Percentiles rank a stretch among this genome's conserved stretches.
Conservation (phyloP, 2,797 vertebrate species). For the Xenentodon cancila region DNA sequence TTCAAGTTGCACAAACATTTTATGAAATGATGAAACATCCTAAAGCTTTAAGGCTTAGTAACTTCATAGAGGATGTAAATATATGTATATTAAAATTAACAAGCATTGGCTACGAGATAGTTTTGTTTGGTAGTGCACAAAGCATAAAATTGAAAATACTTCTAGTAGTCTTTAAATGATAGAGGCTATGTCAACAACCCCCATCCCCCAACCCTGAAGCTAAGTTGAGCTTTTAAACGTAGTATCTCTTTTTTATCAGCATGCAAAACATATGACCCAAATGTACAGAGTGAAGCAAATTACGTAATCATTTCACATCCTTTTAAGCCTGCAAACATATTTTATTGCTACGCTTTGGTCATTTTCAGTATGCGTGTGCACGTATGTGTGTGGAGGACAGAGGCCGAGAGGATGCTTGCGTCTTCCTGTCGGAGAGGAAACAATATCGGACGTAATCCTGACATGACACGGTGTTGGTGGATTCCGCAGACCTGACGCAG, state of each 20-base stretch:
- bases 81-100: constrained; percentile 54
- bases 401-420: constrained; percentile 1
- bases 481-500: constrained; percentile 77
- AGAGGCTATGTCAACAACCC: background rate
- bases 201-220: no score
- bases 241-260: no score
- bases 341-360: background rate
- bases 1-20: constrained; percentile 37
- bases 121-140: constrained; percentile 55
- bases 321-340: background rate
- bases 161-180: constrained; percentile 17
- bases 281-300: background rate
- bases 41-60: constrained; percentile 20
- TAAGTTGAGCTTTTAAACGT: no score
- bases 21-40: constrained; percentile 25
- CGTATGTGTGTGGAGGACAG: background rate
- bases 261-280: no score
- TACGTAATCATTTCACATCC: constrained; percentile 3
- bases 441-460: constrained; percentile 47
- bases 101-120: constrained; percentile 32
- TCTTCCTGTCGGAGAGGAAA: constrained; percentile 48
- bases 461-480: constrained; percentile 80
- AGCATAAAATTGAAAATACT: constrained; percentile 59
- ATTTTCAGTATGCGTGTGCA: background rate
- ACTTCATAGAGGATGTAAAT: constrained; percentile 41